Base-by-base conservation (phyloP, 92 coral and sea anemone genomes). In the Muricea muricata region DNA sequence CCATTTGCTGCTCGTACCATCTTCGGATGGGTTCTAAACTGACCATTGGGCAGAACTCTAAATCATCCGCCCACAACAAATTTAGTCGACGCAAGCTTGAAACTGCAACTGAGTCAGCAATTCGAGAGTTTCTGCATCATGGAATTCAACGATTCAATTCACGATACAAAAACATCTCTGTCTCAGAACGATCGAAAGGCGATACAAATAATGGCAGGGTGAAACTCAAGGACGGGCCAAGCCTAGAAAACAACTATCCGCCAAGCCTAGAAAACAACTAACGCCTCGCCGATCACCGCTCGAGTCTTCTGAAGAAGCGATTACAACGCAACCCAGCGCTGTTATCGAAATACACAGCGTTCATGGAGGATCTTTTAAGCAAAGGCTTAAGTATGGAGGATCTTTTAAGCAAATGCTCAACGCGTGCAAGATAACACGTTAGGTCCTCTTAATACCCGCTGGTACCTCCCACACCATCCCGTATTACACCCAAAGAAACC, bases 11-110 rank as follows among this genome's bases (percentile, higher is more conserved):
- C 30, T 9, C 47, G 55, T 2, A 58, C 73, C 18, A 32, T 28
- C 10, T 40, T 79, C 23, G 84, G 84, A 29, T 79, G 84, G 84
- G 30, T 23, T 17, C 26, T 58, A 57, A 56, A 79, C 41, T 71
- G 83, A 17, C 72, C 72, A 28, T 63, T 79, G 6, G 25, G 56
- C 33, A 32, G 75, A 12, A 32, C 7, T 8, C 21, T 13, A 17
- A 21, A 21, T 2, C 28, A 3, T 11, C 1, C 66, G 10, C 32
- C 66, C 29, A 57, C 66, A 21, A 6, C 66, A 57, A 57, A 57
- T 57, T 57, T 57, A 2, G 32, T 24, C 18, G 66, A 26, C 32
- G 66, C 66, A 26, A 26, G 24, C 66, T n/a, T n/a, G n/a, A n/a
- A n/a, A n/a, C n/a, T n/a, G n/a, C n/a, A n/a, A n/a, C n/a, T n/a